A percentile compares a stretch with the other conserved stretches of the same genome.
phyloP scores from a whole-genome alignment of 2,888 invertebrate genomes.

The Pyralis farinalis region DNA sequence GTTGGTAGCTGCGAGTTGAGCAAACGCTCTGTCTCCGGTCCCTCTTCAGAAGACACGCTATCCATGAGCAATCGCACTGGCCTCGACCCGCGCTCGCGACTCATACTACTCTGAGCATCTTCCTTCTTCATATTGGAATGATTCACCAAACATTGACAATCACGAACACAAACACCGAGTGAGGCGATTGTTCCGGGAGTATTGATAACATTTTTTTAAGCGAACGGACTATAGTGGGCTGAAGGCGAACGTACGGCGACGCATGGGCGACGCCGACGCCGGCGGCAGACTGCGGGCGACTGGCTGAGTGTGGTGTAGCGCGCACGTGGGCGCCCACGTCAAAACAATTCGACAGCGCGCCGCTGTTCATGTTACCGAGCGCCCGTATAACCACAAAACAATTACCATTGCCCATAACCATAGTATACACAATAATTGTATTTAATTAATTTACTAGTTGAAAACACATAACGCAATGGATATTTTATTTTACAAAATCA shows the following conservation, averaged over 20 bases:
- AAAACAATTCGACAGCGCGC: constrained; percentile 37
- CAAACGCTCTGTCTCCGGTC: constrained; percentile 66
- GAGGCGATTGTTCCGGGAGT: constrained; percentile 28
- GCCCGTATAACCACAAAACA: constrained; percentile 2
- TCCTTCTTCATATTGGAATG: constrained; percentile 55
- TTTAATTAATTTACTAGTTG: too few species aligned
- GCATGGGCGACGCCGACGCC: constrained; percentile 46
- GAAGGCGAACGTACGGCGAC: constrained; percentile 38
- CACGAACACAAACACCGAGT: constrained; percentile 27
- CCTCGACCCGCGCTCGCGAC: constrained; percentile 45
- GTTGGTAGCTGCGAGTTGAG: constrained; percentile 50
- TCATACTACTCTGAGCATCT: constrained; percentile 49
- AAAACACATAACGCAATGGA: too few species aligned
- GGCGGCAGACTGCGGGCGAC: constrained; percentile 54
- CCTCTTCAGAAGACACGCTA: constrained; percentile 70
- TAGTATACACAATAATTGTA: too few species aligned
- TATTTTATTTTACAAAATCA: too few species aligned
- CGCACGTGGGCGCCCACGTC: constrained; percentile 59
- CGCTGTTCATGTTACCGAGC: neutral
- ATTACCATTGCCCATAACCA: too few species aligned
- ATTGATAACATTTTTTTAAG: constrained; percentile 53
- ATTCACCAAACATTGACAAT: constrained; percentile 36
- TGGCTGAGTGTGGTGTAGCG: constrained; percentile 22
- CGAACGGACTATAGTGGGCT: constrained; percentile 23
- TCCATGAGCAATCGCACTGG: constrained; percentile 57